Percentiles rank a stretch among this genome's conserved stretches.
These are phyloP conservation scores for Calameuta idolon DNA, from an alignment of 2,888 invertebrate genomes.

Conservation along the genomic window DNA sequence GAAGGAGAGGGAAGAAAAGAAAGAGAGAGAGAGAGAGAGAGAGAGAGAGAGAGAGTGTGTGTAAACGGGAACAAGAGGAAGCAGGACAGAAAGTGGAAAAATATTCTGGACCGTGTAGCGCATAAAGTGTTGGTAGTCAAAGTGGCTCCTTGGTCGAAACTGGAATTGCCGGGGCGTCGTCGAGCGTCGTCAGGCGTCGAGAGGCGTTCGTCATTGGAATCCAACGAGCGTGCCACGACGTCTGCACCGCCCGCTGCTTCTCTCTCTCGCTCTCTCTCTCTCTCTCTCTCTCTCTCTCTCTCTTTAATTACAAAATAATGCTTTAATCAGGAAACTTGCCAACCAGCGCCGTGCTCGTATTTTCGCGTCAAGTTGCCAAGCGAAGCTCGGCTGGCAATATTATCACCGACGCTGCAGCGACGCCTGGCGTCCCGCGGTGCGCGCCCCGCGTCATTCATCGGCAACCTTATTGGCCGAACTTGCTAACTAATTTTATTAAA, in stretches of 20 bases:
- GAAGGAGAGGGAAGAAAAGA: too few relatives aligned
- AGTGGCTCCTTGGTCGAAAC: not conserved
- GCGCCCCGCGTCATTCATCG: conserved; percentile 43
- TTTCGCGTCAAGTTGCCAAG: conserved; percentile 44
- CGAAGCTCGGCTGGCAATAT: conserved; percentile 46
- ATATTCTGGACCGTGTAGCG: not conserved
- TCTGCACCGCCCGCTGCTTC: conserved; percentile 11
- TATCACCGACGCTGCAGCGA: conserved; percentile 49
- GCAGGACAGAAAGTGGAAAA: not conserved
- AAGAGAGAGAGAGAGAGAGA: not conserved
- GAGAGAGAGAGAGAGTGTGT: not conserved
- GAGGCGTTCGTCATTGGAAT: not conserved
- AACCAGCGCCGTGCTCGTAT: conserved; percentile 44
- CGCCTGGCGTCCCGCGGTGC: conserved; percentile 16
- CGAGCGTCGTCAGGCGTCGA: not conserved
- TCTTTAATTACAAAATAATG: conserved; percentile 61
- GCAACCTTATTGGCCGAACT: conserved; percentile 49
- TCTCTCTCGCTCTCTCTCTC: conserved; percentile 47
- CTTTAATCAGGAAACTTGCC: conserved; percentile 61
- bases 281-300: conserved; percentile 36
- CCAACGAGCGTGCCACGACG: not conserved
- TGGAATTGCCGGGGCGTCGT: not conserved
- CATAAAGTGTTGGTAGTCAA: not conserved
- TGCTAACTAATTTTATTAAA: conserved; percentile 56
- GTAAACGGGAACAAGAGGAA: not conserved